Conservation (phyloP, 2,797 vertebrate species). For the Avahi laniger region DNA sequence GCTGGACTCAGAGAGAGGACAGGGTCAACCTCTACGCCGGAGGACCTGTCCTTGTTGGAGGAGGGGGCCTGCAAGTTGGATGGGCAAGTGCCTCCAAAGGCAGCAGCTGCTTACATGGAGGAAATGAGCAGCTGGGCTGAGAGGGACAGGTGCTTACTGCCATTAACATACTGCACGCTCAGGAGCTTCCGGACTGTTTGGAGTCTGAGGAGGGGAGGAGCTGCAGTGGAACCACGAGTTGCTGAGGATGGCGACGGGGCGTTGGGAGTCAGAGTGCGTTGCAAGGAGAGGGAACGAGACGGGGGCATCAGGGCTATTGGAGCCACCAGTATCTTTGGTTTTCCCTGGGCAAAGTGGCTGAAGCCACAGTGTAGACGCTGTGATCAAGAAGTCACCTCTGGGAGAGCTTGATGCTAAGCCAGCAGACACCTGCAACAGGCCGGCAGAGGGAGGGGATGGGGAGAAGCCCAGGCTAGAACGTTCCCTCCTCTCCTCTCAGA, state of each 20-base stretch:
- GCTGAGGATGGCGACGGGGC: not conserved
- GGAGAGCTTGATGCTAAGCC: not conserved
- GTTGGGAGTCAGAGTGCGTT: not conserved
- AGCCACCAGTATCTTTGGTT: not conserved
- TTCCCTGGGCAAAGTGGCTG: not conserved
- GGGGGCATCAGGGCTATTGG: rapidly evolving
- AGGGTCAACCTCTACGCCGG: rapidly evolving
- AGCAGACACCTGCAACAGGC: not conserved
- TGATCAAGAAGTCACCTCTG: not conserved
- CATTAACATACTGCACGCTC: rapidly evolving
- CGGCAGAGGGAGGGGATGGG: rapidly evolving
- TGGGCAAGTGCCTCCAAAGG: not conserved
- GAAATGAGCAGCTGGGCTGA: not conserved
- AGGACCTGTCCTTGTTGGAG: not conserved
- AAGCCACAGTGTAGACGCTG: not conserved
- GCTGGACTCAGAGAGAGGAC: not conserved
- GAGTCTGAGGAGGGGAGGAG: not conserved
- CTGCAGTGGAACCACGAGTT: not conserved
- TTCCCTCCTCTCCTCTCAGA: not conserved
- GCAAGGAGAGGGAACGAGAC: not conserved
- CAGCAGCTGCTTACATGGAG: not conserved
- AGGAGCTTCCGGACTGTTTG: not conserved
- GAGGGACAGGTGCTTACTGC: not conserved
- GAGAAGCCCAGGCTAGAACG: not conserved
- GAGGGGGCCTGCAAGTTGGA: rapidly evolving